Evolutionary conservation across 2,113 vertebrate genomes (phyloP).

Genomic region (Puntigrus tetrazona): DNA sequence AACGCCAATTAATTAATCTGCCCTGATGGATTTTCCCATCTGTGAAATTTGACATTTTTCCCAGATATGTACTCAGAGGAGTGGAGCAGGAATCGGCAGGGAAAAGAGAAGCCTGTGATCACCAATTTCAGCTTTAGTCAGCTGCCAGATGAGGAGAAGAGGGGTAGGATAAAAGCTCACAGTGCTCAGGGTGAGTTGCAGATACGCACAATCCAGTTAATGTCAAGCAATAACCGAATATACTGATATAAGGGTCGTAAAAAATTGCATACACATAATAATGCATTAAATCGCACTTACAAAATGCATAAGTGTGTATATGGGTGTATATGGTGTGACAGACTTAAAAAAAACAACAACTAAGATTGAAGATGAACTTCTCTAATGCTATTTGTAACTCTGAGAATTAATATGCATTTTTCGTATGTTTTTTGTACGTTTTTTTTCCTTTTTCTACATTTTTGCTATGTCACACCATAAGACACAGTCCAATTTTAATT

Average conservation of each 20-base stretch:
- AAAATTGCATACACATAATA: neutral
- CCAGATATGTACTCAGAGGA: constrained; percentile 41
- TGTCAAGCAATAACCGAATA: neutral
- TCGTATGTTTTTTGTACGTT: too few relatives aligned
- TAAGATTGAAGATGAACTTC: too few relatives aligned
- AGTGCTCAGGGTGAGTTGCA: neutral
- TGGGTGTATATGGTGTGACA: too few relatives aligned
- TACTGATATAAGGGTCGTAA: neutral
- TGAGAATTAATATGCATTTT: too few relatives aligned
- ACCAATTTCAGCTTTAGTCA: constrained; percentile 28
- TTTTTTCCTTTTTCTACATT: too few relatives aligned
- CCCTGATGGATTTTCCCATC: neutral
- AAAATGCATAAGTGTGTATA: neutral
- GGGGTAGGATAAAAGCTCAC: neutral
- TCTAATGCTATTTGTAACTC: too few relatives aligned
- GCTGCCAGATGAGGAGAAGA: constrained; percentile 13
- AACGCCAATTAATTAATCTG: neutral
- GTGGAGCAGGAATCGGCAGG: constrained; percentile 15
- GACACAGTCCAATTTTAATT: too few relatives aligned
- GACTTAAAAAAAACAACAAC: too few relatives aligned
- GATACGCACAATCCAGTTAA: neutral
- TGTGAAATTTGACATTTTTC: neutral
- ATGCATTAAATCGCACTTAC: neutral
- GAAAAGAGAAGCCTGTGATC: constrained; percentile 7
- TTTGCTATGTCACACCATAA: too few relatives aligned